Conservation (phyloP, 2,797 vertebrate species). For the Otolemur crassicaudatus region DNA sequence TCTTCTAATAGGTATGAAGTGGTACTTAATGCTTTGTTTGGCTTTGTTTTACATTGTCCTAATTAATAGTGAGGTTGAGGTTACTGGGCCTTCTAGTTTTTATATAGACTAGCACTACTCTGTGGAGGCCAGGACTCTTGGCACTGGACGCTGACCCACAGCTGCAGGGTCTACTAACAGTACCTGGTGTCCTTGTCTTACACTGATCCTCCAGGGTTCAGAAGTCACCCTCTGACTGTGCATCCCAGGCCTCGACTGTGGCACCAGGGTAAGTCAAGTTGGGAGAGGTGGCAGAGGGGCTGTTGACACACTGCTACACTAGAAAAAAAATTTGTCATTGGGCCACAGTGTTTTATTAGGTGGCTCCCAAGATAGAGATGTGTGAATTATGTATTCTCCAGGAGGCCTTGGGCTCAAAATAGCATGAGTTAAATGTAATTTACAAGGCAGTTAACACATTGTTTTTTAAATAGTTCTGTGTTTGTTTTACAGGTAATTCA, state of each 20-base stretch:
- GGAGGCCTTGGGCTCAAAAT: too few relatives aligned
- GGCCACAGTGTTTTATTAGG: too few relatives aligned
- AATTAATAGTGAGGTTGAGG: neutral
- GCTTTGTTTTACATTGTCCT: neutral
- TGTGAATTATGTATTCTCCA: too few relatives aligned
- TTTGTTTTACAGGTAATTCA: conserved; percentile 90
- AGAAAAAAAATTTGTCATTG: too few relatives aligned
- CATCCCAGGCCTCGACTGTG: neutral
- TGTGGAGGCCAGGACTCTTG: neutral
- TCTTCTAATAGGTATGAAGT: neutral
- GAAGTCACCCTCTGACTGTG: neutral
- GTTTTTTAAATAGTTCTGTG: neutral
- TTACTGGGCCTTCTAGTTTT: neutral
- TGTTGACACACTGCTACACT: neutral
- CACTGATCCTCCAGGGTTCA: neutral
- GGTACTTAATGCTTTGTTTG: neutral
- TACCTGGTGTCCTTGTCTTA: neutral
- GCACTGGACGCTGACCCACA: neutral
- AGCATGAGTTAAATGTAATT: too few relatives aligned
- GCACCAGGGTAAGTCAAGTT: neutral
- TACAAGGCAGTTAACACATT: too few relatives aligned
- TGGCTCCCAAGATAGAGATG: too few relatives aligned
- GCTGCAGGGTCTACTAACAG: too few relatives aligned
- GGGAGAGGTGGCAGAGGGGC: neutral
- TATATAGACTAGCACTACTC: neutral